Evolutionary conservation across 2,888 invertebrate genomes (phyloP).

Genomic region (Leptothorax acervorum): DNA sequence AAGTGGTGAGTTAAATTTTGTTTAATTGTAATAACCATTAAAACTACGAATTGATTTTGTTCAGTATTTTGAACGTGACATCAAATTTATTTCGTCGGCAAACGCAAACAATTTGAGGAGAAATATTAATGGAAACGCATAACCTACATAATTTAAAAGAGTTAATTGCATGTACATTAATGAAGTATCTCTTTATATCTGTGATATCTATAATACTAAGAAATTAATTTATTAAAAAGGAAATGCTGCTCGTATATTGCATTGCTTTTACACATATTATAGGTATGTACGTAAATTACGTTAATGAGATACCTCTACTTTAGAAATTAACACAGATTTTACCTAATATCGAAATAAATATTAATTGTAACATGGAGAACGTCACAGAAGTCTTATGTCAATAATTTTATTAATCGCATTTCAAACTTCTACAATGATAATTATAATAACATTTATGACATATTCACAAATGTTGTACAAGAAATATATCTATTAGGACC

Average conservation of each 20-base stretch:
- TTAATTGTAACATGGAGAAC: neutral
- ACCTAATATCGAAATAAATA: neutral
- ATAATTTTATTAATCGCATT: neutral
- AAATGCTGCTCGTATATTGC: neutral
- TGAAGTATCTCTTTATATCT: conserved; percentile 3
- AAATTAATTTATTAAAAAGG: conserved; percentile 13
- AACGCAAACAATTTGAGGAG: neutral
- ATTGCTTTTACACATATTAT: neutral
- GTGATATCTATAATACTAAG: neutral
- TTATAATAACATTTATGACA: neutral
- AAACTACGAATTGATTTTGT: neutral
- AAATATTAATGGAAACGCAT: neutral
- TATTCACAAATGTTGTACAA: neutral
- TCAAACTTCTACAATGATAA: neutral
- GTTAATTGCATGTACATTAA: neutral
- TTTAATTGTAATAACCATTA: neutral
- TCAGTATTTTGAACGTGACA: neutral
- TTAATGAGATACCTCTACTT: neutral
- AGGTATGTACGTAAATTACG: neutral
- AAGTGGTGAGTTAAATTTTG: neutral
- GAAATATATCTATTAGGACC: neutral
- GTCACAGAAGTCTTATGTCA: neutral
- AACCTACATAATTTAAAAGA: neutral
- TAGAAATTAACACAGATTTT: neutral
- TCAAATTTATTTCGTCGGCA: neutral